Base-by-base conservation (phyloP, 2,113 vertebrate genomes). In the Empidonax alnorum region DNA sequence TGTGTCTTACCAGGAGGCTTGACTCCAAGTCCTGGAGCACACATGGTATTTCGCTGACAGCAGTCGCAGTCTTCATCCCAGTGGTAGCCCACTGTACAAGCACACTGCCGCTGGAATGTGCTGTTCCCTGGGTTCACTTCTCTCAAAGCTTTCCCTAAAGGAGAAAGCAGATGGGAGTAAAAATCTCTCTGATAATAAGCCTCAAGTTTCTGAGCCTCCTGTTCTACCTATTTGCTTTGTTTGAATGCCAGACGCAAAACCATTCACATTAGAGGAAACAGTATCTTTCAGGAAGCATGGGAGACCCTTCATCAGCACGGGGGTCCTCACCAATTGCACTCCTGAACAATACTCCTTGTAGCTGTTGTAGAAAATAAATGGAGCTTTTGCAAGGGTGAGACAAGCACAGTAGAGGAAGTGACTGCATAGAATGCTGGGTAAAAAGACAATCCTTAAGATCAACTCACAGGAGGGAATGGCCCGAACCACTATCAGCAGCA, bases 61-160 rank as follows among this genome's bases (percentile, higher is more conserved):
- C 95, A 99, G 95, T 98, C 98, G 3, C 99, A 99, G 97, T 99
- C 99, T 72, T 98, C 97, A 42, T 93, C 98, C 93, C 99, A 99
- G 90, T 99, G 98, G 92, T 98, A 98, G 37, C 98, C 98, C 2
- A 97, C 9, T 0, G 42, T 97, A 81, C 99, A 99, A 55, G 96
- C 98, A 74, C 99, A 99, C 28, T 98, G 97, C 92, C 98, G 97
- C 94, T 93, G 99, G 95, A 94, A 63, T 3, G 98, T 95, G 87
- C 92, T 66, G 96, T 99, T 99, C 52, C 98, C 98, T 18, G 96
- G 97, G 50, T 93, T 93, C 92, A 98, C 95, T 25, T 97, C 97
- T 67, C 95, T 96, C 78, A 99, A 98, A 50, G 98, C 99, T 86
- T 98, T 99, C 24, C 96, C 99, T 99, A 28, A 58, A 67, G 41